Evolutionary conservation across 2,113 vertebrate species (phyloP).

Genomic region (Megalops atlanticus): DNA sequence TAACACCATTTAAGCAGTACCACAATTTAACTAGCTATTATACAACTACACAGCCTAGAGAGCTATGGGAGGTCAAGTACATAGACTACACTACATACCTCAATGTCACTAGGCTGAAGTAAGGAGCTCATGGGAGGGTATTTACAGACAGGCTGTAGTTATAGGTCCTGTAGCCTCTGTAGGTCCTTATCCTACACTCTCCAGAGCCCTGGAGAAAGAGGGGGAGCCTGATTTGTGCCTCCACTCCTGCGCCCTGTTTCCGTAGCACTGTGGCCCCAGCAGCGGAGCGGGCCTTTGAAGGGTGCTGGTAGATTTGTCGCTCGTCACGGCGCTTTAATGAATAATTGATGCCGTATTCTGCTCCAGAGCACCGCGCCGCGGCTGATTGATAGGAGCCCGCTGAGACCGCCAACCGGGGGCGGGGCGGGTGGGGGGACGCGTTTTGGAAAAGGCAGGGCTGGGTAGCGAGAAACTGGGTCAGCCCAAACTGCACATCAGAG

Average conservation of each 20-base stretch:
- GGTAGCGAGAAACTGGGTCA: constrained; percentile 23
- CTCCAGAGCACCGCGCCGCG: background rate
- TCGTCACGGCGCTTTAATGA: constrained; percentile 26
- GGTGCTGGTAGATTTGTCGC: constrained; percentile 1
- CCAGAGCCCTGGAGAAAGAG: background rate
- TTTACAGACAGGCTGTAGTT: background rate
- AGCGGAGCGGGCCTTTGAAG: background rate
- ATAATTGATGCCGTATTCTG: constrained; percentile 18
- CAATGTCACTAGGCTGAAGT: background rate
- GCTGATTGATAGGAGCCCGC: constrained; percentile 3
- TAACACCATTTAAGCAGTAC: background rate
- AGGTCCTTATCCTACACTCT: background rate
- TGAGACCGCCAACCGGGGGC: background rate
- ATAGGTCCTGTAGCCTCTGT: background rate
- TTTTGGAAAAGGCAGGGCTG: background rate
- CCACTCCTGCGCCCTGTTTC: background rate
- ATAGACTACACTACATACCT: no score
- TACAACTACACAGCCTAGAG: no score
- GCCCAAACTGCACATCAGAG: background rate
- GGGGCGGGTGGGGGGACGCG: background rate
- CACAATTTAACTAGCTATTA: no score
- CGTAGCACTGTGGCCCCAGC: background rate
- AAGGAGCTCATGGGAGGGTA: background rate
- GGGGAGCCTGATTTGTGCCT: background rate
- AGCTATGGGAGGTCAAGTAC: no score